Percentiles rank a stretch among this genome's conserved stretches.
Conservation (phyloP, 2,888 invertebrate genomes). For the Spilarctia lutea region DNA sequence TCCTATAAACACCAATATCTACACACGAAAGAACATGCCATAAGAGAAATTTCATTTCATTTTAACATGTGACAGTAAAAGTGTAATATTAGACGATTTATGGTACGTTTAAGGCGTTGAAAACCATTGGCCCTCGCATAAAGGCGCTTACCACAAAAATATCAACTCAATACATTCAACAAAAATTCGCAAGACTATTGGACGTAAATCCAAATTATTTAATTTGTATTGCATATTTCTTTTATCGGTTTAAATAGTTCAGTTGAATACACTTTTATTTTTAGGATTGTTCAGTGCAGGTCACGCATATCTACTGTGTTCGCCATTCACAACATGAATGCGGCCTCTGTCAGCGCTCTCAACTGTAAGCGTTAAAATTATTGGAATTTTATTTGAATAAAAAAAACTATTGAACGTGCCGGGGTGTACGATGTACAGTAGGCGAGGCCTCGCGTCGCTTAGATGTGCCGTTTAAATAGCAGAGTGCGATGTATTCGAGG, state of each 20-base stretch:
- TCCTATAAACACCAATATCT: constrained; percentile 14
- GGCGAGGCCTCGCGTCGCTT: constrained; percentile 31
- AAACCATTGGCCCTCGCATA: constrained; percentile 64
- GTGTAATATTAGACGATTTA: constrained; percentile 71
- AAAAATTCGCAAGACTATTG: constrained; percentile 33
- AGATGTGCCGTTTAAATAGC: constrained; percentile 58
- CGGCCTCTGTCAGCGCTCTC: constrained; percentile 62
- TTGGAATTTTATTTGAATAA: constrained; percentile 76
- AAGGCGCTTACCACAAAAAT: constrained; percentile 60
- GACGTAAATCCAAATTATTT: constrained; percentile 37
- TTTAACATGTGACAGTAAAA: constrained; percentile 61
- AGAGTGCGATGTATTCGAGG: constrained; percentile 59
- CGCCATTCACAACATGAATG: constrained; percentile 60
- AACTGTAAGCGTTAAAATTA: constrained; percentile 69
- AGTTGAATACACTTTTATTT: constrained; percentile 40
- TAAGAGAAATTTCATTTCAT: constrained; percentile 41
- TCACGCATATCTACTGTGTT: constrained; percentile 38
- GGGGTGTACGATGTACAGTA: constrained; percentile 40
- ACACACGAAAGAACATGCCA: constrained; percentile 27
- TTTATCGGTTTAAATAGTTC: constrained; percentile 47
- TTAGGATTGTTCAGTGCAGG: constrained; percentile 45
- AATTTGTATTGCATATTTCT: constrained; percentile 39
- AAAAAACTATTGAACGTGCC: constrained; percentile 64
- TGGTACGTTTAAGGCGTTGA: constrained; percentile 64
- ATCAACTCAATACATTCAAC: constrained; percentile 50